Base-by-base conservation (phyloP, 2,113 vertebrate species). In the Anguilla rostrata region DNA sequence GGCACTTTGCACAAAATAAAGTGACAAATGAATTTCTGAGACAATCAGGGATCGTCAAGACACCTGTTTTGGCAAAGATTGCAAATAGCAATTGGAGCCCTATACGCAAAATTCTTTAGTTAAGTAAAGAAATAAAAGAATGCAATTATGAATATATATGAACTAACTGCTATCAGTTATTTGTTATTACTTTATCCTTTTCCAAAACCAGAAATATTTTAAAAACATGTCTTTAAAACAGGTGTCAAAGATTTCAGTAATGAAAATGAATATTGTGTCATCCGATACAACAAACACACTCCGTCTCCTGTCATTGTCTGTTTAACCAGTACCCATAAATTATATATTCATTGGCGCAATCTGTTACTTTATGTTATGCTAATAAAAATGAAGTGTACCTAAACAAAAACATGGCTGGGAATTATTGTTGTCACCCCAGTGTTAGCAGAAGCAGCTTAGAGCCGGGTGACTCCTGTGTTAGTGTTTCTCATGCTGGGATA, bases 401-500 rank as follows among this genome's bases (percentile, higher is more conserved):
- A 75, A 75, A 34, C 26, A 75, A 34, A 75, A 22, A 8, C 20
- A 71, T n/a, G 78, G 78, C 34, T 39, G 29, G 9, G 15, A 14
- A 41, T 22, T 39, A 80, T 7, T 80, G 12, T 16, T 41, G 5
- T 80, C 39, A 20, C 5, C 29, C 16, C 39, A 22, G 39, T 18
- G 41, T 80, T 80, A 20, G 78, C 78, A 41, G 15, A 39, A 40
- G 39, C 20, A 80, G 14, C 78, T 80, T 12, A 39, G 78, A 41
- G 16, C 78, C 20, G 78, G 29, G 39, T 18, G 14, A 41, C 39
- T 80, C 39, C 6, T 80, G 15, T 80, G 78, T 80, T 41, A 40
- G 78, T 16, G 78, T 16, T 80, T 80, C 39, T 80, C 78, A 80
- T 41, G 78, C 78, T 80, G 78, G 78, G 78, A 80, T 18, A 41